These are phyloP conservation scores for Latheticus oryzae DNA, from an alignment of 2,888 invertebrate genomes.

Conservation along the genomic window DNA sequence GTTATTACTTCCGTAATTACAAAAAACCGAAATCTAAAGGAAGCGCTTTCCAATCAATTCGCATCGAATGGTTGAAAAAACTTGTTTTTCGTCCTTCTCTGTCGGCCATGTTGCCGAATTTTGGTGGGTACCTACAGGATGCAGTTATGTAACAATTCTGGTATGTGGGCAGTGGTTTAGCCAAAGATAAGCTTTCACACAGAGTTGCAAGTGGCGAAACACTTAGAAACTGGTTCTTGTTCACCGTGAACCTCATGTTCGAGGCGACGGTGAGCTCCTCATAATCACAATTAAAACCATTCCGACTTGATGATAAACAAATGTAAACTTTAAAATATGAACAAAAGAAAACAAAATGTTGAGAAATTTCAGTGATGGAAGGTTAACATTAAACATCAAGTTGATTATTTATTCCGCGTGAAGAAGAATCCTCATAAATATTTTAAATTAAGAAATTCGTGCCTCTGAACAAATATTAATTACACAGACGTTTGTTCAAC, in stretches of 20 bases:
- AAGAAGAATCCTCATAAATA: too few species aligned
- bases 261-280: slow-evolving; percentile 38
- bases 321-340: too few species aligned
- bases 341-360: slow-evolving; percentile 6
- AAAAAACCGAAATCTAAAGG: slow-evolving; percentile 20
- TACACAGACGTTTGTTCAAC: too few species aligned
- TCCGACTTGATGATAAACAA: slow-evolving; percentile 5
- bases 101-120: slow-evolving; percentile 31
- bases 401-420: too few species aligned
- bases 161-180: slow-evolving; percentile 52
- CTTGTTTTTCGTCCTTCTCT: slow-evolving; percentile 10
- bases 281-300: slow-evolving; percentile 40
- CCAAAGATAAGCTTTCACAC: slow-evolving; percentile 53
- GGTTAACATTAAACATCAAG: too few species aligned
- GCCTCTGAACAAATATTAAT: too few species aligned
- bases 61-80: slow-evolving; percentile 17
- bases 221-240: slow-evolving; percentile 53
- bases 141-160: slow-evolving; percentile 49
- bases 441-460: too few species aligned
- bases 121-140: slow-evolving; percentile 23
- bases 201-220: slow-evolving; percentile 49
- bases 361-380: slow-evolving; percentile 1
- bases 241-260: slow-evolving; percentile 54
- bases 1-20: slow-evolving; percentile 33
- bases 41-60: slow-evolving; percentile 20